phyloP scores from a whole-genome alignment of 35 echinoderm and acorn worm genomes.

The Chiridota heheva region DNA sequence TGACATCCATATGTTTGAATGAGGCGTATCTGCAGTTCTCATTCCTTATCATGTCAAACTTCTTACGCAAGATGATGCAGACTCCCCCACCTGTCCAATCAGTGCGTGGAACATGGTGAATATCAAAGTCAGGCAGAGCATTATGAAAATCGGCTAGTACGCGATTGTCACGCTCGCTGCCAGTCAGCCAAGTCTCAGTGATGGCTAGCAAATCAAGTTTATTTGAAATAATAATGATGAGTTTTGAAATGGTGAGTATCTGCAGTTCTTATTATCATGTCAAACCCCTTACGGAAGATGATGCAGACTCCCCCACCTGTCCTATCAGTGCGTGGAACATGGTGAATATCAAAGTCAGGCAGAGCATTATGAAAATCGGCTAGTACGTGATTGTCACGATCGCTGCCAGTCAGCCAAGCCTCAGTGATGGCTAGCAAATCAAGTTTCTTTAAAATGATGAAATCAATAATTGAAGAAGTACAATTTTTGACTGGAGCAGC shows the following conservation, averaged over 20 bases:
- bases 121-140: slow-evolving; percentile 5
- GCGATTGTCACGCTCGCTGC: neutral
- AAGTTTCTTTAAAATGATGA: slow-evolving; percentile 26
- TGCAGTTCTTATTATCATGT: slow-evolving; percentile 2
- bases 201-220: neutral
- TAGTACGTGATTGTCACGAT: slow-evolving; percentile 26
- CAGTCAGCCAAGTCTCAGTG: slow-evolving; percentile 7
- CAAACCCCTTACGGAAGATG: slow-evolving; percentile 24
- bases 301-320: slow-evolving; percentile 51
- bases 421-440: slow-evolving; percentile 61
- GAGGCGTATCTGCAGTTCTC: no score
- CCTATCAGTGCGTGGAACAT: slow-evolving; percentile 22
- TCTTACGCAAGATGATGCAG: neutral
- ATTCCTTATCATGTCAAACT: neutral
- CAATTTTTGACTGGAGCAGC: slow-evolving; percentile 35
- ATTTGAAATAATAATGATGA: no score
- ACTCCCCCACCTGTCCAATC: slow-evolving; percentile 19
- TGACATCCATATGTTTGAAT: no score
- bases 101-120: neutral
- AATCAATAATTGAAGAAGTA: slow-evolving; percentile 10
- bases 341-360: slow-evolving; percentile 45
- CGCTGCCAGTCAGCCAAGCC: slow-evolving; percentile 37
- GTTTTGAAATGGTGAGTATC: no score
- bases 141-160: neutral
- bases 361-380: slow-evolving; percentile 44